Evolutionary conservation across 2,888 invertebrate genomes (phyloP), one percentile per base, ranked within the genome.

Genomic region (Machimus rusticus): DNA sequence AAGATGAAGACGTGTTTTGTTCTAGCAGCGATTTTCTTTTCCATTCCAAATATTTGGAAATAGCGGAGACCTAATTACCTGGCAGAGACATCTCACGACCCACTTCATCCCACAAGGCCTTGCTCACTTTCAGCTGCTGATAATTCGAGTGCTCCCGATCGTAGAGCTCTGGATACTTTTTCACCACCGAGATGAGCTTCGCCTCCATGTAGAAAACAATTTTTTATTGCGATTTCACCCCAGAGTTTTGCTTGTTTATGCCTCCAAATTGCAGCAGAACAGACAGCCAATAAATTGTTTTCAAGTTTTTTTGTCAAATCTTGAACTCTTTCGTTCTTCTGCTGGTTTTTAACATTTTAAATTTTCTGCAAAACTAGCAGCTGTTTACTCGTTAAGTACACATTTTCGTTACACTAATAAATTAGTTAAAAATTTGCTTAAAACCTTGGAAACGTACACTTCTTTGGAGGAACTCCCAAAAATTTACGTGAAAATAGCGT

Each of bases 131-230:
- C 2, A 79, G 6, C 23, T 46, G 19, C 28, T 79, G 39, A 19
- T 79, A 79, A 46, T 79, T 46, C 6, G 79, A 79, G 46, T 79
- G 79, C 16, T 79, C 43, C 12, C 79, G 37, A 51, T 79, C 79
- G 46, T 79, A 79, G 0, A 79, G 46, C 46, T 79, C 79, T 14
- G 79, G 79, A 28, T 79, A 79, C 28, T 79, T 79, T 28, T 79
- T 79, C 39, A 79, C 79, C 37, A 46, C 39, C 8, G 79, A 79
- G 6, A 79, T 39, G 0, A 79, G 46, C 19, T 79, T 79, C 14
- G 28, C 16, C 46, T 46, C 39, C 79, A 79, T 79, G 2, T 66
- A 23, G 2, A 66, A 66, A 23, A 23, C 19, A 14, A 4, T 28
- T 66, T 66, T 28, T 66, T 66, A 34, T 34, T 5, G 2, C 9